Evolutionary conservation across 2,888 invertebrate genomes (phyloP).

Genomic region (Caenorhabditis sinica): DNA sequence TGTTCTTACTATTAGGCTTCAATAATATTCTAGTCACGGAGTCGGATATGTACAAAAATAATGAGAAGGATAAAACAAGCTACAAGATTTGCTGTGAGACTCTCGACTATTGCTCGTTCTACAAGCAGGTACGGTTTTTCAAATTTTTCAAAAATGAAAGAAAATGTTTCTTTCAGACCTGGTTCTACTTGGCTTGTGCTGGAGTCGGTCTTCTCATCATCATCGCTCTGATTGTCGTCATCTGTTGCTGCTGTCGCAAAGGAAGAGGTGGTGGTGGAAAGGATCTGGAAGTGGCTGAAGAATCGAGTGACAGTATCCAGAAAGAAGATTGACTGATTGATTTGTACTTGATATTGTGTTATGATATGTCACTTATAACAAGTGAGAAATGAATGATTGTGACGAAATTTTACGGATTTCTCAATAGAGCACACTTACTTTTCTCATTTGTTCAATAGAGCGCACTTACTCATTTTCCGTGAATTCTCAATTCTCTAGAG

Average conservation of each 20-base stretch:
- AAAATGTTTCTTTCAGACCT: constrained; percentile 10
- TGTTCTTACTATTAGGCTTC: too few relatives aligned
- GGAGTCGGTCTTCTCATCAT: constrained; percentile 12
- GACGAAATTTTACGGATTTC: too few relatives aligned
- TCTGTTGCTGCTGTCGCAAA: background rate
- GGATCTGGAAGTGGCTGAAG: background rate
- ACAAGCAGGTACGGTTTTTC: constrained; percentile 2
- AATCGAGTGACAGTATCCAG: background rate
- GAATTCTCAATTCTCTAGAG: too few relatives aligned
- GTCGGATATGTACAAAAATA: too few relatives aligned
- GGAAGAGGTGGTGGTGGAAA: constrained; percentile 26
- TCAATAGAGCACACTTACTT: too few relatives aligned
- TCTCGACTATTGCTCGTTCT: constrained; percentile 3
- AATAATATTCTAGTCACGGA: too few relatives aligned
- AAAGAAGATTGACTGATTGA: background rate
- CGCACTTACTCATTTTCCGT: too few relatives aligned
- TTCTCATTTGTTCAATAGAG: too few relatives aligned
- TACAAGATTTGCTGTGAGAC: background rate
- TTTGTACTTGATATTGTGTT: background rate
- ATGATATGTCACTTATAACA: background rate
- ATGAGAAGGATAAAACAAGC: too few relatives aligned
- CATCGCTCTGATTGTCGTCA: constrained; percentile 1
- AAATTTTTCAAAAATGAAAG: background rate
- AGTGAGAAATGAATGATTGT: too few relatives aligned
- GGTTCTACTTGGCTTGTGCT: constrained; percentile 14